These are phyloP conservation scores for Melieria picta DNA, from an alignment of 2,888 invertebrate species.

Conservation along the genomic window DNA sequence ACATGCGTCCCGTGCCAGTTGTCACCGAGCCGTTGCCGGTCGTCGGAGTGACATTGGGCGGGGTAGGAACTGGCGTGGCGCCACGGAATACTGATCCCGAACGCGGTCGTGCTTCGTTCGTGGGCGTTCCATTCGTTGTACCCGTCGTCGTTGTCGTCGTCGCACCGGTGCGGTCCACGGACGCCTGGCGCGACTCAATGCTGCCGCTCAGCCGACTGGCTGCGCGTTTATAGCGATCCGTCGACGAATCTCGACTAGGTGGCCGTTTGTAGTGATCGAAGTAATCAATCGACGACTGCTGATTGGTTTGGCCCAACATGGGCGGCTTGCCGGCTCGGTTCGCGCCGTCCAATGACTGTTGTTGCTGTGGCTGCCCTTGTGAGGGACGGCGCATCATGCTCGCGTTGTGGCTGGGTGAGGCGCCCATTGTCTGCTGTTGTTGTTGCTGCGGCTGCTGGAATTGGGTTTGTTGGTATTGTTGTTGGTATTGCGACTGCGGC, in stretches of 20 bases:
- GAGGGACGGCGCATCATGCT: slow-evolving; percentile 55
- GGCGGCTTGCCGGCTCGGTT: slow-evolving; percentile 70
- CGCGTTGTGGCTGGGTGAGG: slow-evolving; percentile 52
- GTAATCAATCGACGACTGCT: slow-evolving; percentile 83
- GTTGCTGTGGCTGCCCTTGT: slow-evolving; percentile 49
- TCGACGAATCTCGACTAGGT: slow-evolving; percentile 87
- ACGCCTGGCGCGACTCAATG: slow-evolving; percentile 78
- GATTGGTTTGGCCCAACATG: slow-evolving; percentile 61
- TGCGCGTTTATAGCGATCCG: slow-evolving; percentile 82
- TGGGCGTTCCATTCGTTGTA: slow-evolving; percentile 20
- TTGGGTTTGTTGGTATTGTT: slow-evolving; percentile 46
- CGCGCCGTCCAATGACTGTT: slow-evolving; percentile 41
- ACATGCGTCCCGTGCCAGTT: slow-evolving; percentile 66
- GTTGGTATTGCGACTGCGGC: slow-evolving; percentile 48
- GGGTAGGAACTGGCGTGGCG: slow-evolving; percentile 59
- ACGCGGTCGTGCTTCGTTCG: slow-evolving; percentile 62
- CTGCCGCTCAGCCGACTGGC: slow-evolving; percentile 71
- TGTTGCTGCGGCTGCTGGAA: slow-evolving; percentile 51
- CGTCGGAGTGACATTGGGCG: slow-evolving; percentile 60
- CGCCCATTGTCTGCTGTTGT: slow-evolving; percentile 44
- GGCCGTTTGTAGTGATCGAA: slow-evolving; percentile 95
- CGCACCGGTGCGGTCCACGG: slow-evolving; percentile 74
- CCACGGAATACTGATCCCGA: slow-evolving; percentile 70
- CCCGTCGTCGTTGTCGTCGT: slow-evolving; percentile 42
- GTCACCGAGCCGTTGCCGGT: slow-evolving; percentile 75